Conservation (phyloP, 1,140 invertebrate species). For the Formica exsecta region DNA sequence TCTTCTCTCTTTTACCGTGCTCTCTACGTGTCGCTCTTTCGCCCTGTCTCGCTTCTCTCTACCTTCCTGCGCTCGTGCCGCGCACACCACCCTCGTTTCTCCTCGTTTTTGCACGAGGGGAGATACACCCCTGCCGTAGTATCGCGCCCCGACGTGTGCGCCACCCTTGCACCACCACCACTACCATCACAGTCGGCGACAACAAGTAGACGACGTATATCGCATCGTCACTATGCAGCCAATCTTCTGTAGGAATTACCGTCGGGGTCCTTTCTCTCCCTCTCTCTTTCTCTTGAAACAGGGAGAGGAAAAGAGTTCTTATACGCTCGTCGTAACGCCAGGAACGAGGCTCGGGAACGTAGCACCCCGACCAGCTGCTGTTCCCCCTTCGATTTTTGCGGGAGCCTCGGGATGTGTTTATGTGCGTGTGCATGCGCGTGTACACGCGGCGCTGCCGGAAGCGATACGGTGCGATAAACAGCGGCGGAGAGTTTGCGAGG, state of each 20-base stretch:
- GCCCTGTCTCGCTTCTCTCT: constrained; percentile 6
- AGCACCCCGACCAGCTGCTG: constrained; percentile 67
- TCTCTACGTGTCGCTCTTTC: neutral
- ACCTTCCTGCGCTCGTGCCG: neutral
- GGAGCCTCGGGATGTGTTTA: neutral
- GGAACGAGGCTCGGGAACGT: constrained; percentile 63
- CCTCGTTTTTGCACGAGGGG: constrained; percentile 57
- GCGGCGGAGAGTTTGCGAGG: constrained; percentile 35
- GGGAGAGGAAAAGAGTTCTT: constrained; percentile 27
- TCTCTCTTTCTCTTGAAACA: neutral
- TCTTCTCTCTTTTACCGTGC: constrained; percentile 3
- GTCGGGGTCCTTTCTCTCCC: constrained; percentile 24
- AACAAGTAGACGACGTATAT: constrained; percentile 71
- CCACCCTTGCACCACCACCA: constrained; percentile 29
- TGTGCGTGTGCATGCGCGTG: neutral
- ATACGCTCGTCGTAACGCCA: constrained; percentile 59
- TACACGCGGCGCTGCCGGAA: neutral
- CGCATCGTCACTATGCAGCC: constrained; percentile 71
- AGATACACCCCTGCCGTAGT: constrained; percentile 54
- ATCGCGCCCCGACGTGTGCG: constrained; percentile 62
- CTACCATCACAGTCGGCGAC: constrained; percentile 48
- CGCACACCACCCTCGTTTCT: constrained; percentile 48
- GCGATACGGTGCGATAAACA: constrained; percentile 38
- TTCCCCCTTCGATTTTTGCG: constrained; percentile 55
- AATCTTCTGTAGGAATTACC: constrained; percentile 75